These are phyloP conservation scores for Notodonta dromedarius DNA, from an alignment of 2,888 invertebrate genomes.

Conservation along the genomic window DNA sequence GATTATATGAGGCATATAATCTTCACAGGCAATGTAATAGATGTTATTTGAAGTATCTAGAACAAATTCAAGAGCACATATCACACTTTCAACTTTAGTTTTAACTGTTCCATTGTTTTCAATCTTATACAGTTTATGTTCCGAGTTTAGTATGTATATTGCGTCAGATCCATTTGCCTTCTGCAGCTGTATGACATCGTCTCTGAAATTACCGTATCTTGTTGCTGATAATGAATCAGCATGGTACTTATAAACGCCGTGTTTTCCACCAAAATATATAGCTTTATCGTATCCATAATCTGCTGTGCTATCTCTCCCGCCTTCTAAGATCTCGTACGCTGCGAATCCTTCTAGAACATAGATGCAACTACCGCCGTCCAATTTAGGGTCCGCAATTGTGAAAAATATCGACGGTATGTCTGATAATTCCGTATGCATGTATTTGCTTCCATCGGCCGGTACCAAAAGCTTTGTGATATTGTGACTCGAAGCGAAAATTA, in stretches of 20 bases:
- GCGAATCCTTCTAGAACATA: conserved; percentile 69
- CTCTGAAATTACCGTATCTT: conserved; percentile 58
- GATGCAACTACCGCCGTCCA: conserved; percentile 64
- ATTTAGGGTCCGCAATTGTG: conserved; percentile 54
- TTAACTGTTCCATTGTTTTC: conserved; percentile 57
- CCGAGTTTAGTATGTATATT: conserved; percentile 54
- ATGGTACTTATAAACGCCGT: conserved; percentile 62
- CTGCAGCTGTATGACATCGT: conserved; percentile 65
- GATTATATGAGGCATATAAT: conserved; percentile 53
- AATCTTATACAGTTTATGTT: conserved; percentile 55
- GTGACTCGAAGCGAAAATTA: conserved; percentile 58
- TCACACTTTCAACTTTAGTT: conserved; percentile 46
- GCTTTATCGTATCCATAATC: conserved; percentile 54
- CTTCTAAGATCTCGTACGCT: conserved; percentile 67
- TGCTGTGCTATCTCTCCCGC: conserved; percentile 64
- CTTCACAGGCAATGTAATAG: conserved; percentile 62
- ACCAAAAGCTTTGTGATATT: conserved; percentile 65
- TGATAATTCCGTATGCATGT: conserved; percentile 46
- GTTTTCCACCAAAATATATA: conserved; percentile 61
- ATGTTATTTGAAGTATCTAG: conserved; percentile 67
- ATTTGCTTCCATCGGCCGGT: conserved; percentile 55
- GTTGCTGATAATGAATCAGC: conserved; percentile 59
- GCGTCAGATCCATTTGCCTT: conserved; percentile 62
- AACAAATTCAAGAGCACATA: conserved; percentile 66
- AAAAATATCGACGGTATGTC: conserved; percentile 68